Conservation (phyloP, 2,797 vertebrate species). For the Hapalemur alaotrensis region DNA sequence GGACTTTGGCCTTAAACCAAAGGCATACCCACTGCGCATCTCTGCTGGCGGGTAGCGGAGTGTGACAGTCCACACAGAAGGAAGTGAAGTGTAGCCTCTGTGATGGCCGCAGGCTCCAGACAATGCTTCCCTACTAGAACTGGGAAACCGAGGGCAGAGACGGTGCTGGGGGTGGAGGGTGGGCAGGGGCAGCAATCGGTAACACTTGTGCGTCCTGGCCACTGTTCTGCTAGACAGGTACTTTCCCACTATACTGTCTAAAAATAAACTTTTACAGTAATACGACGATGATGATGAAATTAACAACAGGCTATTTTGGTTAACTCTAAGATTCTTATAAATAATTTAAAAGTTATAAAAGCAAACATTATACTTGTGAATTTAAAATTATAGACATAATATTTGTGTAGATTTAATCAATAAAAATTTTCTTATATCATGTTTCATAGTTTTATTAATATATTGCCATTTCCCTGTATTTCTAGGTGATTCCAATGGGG, state of each 20-base stretch:
- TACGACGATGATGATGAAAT: background rate
- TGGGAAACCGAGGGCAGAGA: background rate
- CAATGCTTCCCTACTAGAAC: background rate
- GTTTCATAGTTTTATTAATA: constrained; percentile 12
- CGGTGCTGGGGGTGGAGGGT: fast-evolving
- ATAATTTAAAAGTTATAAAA: background rate
- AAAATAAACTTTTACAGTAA: background rate
- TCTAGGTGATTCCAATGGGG: background rate
- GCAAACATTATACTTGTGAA: background rate
- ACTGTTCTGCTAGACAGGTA: background rate
- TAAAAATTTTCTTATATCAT: background rate
- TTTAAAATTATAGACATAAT: background rate
- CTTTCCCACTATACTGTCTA: fast-evolving
- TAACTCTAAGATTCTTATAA: background rate
- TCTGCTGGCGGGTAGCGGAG: background rate
- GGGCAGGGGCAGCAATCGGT: background rate
- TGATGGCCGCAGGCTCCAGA: background rate
- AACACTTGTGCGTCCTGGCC: background rate
- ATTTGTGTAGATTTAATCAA: constrained; percentile 46
- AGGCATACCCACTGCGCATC: background rate
- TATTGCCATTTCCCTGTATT: background rate
- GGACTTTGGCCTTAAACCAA: background rate
- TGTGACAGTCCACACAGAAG: background rate
- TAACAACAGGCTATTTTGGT: background rate
- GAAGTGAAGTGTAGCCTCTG: background rate